Base-by-base conservation (phyloP, 2,888 invertebrate genomes). In the Ormyrus thymus region DNA sequence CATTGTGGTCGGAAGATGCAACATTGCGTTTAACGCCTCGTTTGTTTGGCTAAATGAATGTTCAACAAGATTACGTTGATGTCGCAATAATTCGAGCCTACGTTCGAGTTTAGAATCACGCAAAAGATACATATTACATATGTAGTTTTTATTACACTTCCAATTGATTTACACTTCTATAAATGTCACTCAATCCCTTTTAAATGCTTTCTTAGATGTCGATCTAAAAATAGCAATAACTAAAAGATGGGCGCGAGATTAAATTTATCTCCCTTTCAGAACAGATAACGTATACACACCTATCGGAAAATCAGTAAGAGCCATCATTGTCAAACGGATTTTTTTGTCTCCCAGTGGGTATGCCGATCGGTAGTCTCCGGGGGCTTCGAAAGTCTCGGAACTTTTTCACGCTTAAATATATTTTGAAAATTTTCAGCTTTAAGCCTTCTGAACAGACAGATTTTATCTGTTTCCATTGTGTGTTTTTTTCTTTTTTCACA, bases 371-470 rank as follows among this genome's bases (percentile, higher is more conserved):
- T 29, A 29, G 29, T 29, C 29, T 29, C 29, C 4, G 3, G 29
- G 29, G 29, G 29, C 29, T 3, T 29, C 29, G n/a, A 50, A n/a
- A 50, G n/a, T 70, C n/a, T 70, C n/a, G 11, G 65, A 11, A 7
- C 53, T 55, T 8, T 69, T 74, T 76, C 75, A 69, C 48, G 75
- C 61, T 69, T 69, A 68, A 68, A 69, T 61, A 69, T 76, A 53
- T 69, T 76, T 68, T 8, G 46, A 69, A 76, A 75, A 75, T 74
- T 66, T 74, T 56, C 53, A 29, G 11, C 43, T 13, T 45, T 51
- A 61, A 56, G 61, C 11, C 61, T 51, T 10, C 53, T 9, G 11
- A 69, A 13, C n/a, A 50, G 48, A 48, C 48, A 76, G 62, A 76
- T 69, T 46, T 76, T 76, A 76, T 76, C 62, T 13, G 9, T 2